Evolutionary conservation across 2,113 vertebrate species (phyloP).

Genomic region (Henicopernis longicauda): DNA sequence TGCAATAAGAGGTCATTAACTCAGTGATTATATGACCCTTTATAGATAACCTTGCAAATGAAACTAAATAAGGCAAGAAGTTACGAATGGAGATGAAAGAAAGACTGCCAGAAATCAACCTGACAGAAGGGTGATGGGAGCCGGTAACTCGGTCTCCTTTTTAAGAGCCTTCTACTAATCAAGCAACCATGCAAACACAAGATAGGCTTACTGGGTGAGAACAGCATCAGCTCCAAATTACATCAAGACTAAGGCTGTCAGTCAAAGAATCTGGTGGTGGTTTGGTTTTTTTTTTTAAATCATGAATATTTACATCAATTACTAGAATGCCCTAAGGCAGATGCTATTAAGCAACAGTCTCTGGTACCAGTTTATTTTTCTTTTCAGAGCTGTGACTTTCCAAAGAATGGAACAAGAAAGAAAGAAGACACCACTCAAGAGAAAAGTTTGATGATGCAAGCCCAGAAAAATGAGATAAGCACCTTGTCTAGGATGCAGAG

Average conservation of each 20-base stretch:
- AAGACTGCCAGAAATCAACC: neutral
- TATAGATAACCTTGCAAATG: neutral
- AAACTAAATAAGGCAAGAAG: neutral
- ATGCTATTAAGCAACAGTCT: neutral
- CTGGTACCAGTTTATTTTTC: neutral
- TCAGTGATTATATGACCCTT: neutral
- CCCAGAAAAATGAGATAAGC: neutral
- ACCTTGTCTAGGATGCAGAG: neutral
- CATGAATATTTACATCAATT: neutral
- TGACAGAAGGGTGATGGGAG: neutral
- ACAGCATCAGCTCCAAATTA: neutral
- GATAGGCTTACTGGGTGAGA: neutral
- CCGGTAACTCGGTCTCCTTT: neutral
- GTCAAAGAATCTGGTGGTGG: neutral
- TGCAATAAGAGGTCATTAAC: slow-evolving; percentile 34
- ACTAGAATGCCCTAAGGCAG: neutral
- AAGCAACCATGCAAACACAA: neutral
- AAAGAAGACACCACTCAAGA: neutral
- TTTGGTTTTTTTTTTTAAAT: neutral
- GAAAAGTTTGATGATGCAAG: neutral
- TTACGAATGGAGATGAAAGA: neutral
- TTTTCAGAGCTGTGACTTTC: neutral
- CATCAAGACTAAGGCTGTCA: neutral
- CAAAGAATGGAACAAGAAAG: neutral
- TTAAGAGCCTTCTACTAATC: neutral